A percentile compares a stretch with the other conserved stretches of the same genome.
Evolutionary conservation across 2,113 vertebrate species (phyloP).

Genomic region (Vimba vimba): DNA sequence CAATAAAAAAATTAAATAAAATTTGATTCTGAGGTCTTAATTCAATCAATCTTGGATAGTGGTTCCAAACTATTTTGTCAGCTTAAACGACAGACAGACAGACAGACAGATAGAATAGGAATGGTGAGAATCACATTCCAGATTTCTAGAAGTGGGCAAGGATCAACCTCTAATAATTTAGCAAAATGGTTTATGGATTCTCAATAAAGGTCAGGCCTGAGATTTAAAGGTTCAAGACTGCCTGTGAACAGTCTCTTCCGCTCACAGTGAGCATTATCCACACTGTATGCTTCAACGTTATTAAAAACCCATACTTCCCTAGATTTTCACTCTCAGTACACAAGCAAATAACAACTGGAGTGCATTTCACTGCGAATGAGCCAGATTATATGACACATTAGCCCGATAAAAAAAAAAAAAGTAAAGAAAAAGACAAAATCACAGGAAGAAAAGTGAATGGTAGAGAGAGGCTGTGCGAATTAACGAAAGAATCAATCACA

Average conservation of each 20-base stretch:
- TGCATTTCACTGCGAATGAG: constrained; percentile 55
- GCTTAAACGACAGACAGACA: too few relatives aligned
- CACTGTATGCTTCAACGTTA: not conserved
- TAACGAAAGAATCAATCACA: constrained; percentile 61
- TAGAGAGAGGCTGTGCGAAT: constrained; percentile 43
- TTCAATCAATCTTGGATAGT: too few relatives aligned
- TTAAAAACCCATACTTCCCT: not conserved
- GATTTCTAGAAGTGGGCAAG: not conserved
- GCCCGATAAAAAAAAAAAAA: constrained; percentile 44
- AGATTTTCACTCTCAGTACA: not conserved
- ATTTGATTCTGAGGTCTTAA: too few relatives aligned
- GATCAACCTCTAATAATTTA: not conserved
- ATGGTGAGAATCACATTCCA: not conserved
- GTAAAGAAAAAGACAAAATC: not conserved
- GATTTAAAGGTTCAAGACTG: not conserved
- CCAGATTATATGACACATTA: constrained; percentile 71
- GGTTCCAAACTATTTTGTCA: too few relatives aligned
- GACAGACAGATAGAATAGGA: too few relatives aligned
- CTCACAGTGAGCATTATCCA: not conserved
- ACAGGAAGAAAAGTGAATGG: constrained; percentile 28
- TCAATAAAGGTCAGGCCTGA: not conserved
- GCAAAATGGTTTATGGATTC: not conserved
- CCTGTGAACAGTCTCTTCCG: not conserved
- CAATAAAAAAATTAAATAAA: too few relatives aligned
- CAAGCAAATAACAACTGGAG: constrained; percentile 48